Conservation (phyloP, 2,113 vertebrate species). For the Xiphophorus hellerii region DNA sequence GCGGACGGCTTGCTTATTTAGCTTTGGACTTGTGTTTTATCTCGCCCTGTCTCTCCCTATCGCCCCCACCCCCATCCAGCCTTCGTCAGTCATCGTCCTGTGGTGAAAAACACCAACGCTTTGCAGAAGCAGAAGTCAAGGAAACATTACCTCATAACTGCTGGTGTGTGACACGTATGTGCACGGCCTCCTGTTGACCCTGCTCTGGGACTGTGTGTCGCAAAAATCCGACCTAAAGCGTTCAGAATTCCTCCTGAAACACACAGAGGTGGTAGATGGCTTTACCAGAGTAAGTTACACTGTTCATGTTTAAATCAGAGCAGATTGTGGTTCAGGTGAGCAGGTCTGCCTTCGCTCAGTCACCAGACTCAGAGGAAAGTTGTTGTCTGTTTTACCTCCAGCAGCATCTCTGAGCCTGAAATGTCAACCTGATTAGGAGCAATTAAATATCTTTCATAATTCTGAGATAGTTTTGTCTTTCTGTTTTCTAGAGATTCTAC, state of each 20-base stretch:
- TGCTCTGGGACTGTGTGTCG: slow-evolving; percentile 36
- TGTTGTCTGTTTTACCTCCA: background rate
- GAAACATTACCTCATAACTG: slow-evolving; percentile 71
- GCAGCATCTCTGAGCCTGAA: background rate
- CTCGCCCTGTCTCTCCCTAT: slow-evolving; percentile 57
- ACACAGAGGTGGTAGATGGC: background rate
- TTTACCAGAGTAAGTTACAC: background rate
- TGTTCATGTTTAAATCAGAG: background rate
- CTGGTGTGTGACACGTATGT: slow-evolving; percentile 64
- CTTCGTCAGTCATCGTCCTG: slow-evolving; percentile 74
- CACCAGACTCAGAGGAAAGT: too few species aligned
- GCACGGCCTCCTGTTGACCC: slow-evolving; percentile 40
- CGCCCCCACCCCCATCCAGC: slow-evolving; percentile 54
- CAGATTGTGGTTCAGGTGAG: slow-evolving; percentile 40
- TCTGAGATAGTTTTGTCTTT: too few species aligned
- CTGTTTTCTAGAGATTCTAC: too few species aligned
- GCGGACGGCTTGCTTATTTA: slow-evolving; percentile 82
- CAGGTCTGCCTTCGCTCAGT: too few species aligned
- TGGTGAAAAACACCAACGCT: slow-evolving; percentile 66
- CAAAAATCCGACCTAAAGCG: slow-evolving; percentile 22
- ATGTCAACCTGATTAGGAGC: background rate
- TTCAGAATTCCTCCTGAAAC: too few species aligned
- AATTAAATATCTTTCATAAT: background rate
- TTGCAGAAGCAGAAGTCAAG: slow-evolving; percentile 47
- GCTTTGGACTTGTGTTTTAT: slow-evolving; percentile 82